Evolutionary conservation across 2,797 vertebrate species (phyloP).

Genomic region (Bovichtus diacanthus): DNA sequence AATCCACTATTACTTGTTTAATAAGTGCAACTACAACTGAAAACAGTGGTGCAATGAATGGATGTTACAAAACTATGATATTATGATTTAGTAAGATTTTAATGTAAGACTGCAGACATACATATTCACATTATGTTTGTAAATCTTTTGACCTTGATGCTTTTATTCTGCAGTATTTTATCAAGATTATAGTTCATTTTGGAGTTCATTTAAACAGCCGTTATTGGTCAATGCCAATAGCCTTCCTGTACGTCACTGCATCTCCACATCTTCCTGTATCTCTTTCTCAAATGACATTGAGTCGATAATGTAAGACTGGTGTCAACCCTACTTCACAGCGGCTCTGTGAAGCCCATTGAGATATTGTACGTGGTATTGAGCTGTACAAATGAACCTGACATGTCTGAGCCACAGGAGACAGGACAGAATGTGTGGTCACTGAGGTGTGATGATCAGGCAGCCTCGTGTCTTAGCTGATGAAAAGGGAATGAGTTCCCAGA

Average conservation of each 20-base stretch:
- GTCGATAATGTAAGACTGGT: constrained; percentile 15
- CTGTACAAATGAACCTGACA: constrained; percentile 53
- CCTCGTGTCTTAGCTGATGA: constrained; percentile 52
- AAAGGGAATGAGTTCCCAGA: constrained; percentile 48
- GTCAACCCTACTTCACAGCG: constrained; percentile 12
- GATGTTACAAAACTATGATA: background rate
- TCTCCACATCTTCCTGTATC: background rate
- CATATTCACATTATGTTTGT: background rate
- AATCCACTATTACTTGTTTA: constrained; percentile 19
- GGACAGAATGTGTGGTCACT: constrained; percentile 62
- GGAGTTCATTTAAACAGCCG: background rate
- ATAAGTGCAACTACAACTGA: constrained; percentile 5
- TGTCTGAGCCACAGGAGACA: constrained; percentile 40
- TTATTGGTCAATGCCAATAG: background rate
- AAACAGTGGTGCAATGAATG: constrained; percentile 6
- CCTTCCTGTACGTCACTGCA: background rate
- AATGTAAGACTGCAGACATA: background rate
- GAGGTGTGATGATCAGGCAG: constrained; percentile 66
- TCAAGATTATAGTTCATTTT: background rate
- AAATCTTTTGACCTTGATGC: background rate
- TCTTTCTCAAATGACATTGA: constrained; percentile 4
- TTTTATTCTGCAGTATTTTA: background rate
- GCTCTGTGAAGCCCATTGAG: constrained; percentile 18
- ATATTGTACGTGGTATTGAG: constrained; percentile 31
- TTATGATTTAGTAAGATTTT: background rate